Percentiles rank a stretch among this genome's conserved stretches.
These are phyloP conservation scores for Gadopsis bispinosus DNA, from an alignment of 2,797 vertebrate species.

Conservation along the genomic window DNA sequence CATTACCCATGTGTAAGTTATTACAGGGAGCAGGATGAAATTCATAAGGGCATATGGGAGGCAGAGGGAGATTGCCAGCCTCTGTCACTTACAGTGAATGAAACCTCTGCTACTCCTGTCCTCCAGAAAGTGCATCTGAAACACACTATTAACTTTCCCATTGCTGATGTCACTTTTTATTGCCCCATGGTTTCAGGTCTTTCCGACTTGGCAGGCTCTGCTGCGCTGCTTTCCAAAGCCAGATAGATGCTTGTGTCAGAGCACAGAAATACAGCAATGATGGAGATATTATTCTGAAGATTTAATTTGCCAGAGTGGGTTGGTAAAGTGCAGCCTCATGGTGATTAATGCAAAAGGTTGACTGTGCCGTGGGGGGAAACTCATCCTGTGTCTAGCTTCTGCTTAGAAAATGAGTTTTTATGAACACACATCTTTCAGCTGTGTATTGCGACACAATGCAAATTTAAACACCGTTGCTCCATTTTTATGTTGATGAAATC, in stretches of 20 bases:
- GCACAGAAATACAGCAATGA: conserved; percentile 76
- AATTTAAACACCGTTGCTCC: conserved; percentile 3
- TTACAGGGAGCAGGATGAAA: conserved; percentile 61
- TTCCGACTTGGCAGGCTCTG: conserved; percentile 71
- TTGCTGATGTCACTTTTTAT: conserved; percentile 83
- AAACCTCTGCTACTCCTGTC: conserved; percentile 66
- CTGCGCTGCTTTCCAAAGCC: conserved; percentile 59
- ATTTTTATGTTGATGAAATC: conserved; percentile 1
- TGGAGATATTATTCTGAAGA: conserved; percentile 77
- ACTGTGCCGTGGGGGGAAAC: conserved; percentile 41
- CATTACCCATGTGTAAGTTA: conserved; percentile 64
- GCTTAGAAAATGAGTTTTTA: conserved; percentile 46
- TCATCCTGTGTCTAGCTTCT: conserved; percentile 33
- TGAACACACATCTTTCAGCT: conserved; percentile 23
- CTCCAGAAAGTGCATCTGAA: conserved; percentile 80
- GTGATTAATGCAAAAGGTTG: conserved; percentile 72
- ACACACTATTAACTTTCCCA: conserved; percentile 82
- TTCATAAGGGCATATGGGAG: conserved; percentile 63
- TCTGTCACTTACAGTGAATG: conserved; percentile 76
- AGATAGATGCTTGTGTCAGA: conserved; percentile 75
- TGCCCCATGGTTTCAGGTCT: conserved; percentile 74
- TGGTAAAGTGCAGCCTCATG: conserved; percentile 69
- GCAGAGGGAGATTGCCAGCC: conserved; percentile 63
- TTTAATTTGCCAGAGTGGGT: conserved; percentile 82
- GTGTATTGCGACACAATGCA: conserved; percentile 13